These are phyloP conservation scores for Apantesis nais DNA, from an alignment of 2,888 invertebrate species.

Conservation along the genomic window DNA sequence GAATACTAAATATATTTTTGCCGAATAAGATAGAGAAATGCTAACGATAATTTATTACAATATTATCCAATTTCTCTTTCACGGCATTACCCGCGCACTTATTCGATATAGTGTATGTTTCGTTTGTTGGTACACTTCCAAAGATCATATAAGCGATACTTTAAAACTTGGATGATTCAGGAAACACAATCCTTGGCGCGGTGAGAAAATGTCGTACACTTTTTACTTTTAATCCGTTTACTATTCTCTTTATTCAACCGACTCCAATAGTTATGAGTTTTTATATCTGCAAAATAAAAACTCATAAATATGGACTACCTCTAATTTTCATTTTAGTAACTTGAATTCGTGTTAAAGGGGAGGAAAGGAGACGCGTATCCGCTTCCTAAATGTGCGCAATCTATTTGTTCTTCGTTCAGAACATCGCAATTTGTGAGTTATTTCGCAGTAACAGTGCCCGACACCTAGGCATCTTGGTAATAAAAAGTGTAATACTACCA, in stretches of 20 bases:
- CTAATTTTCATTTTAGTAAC: conserved; percentile 42
- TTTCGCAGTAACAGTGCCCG: conserved; percentile 22
- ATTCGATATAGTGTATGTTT: conserved; percentile 14
- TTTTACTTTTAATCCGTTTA: not conserved
- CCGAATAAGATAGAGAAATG: conserved; percentile 31
- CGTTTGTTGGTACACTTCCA: conserved; percentile 42
- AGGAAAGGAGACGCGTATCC: conserved; percentile 29
- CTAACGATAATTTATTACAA: conserved; percentile 31
- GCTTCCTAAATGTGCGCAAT: conserved; percentile 40
- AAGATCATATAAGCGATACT: conserved; percentile 19
- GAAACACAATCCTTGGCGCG: not conserved
- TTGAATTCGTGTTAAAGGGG: conserved; percentile 34
- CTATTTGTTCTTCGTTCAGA: conserved; percentile 39
- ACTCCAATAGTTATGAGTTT: not conserved
- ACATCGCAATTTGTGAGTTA: conserved; percentile 34
- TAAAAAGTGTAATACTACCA: no score
- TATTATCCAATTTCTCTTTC: conserved; percentile 28
- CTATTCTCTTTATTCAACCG: not conserved
- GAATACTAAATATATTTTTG: conserved; percentile 20
- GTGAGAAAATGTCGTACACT: not conserved
- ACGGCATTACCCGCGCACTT: conserved; percentile 23
- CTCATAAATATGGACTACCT: conserved; percentile 65
- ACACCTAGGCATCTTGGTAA: conserved; percentile 26
- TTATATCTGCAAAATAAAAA: conserved; percentile 40
- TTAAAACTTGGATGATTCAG: not conserved